Base-by-base conservation (phyloP, 37 sponge, comb jelly and placozoan genomes). In the Amphimedon queenslandica region DNA sequence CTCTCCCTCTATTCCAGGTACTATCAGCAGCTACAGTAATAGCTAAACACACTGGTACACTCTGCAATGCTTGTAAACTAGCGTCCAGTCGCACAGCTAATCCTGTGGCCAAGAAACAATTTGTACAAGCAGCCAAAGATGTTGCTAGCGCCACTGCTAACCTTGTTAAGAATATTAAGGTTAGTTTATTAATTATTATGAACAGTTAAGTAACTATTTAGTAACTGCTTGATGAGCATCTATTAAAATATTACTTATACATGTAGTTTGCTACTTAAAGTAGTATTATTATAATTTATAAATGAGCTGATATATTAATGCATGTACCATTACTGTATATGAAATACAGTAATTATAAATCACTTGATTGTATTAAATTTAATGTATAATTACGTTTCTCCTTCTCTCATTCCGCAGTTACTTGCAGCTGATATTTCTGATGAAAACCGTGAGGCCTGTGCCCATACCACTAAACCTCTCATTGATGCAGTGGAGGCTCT, bases 51-150 rank as follows among this genome's bases (percentile, higher is more conserved):
- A 94, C 99, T 42, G 85, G 96, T 69, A 82, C 86, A 30, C 80
- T 98, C 66, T 98, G 99, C 77, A 92, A 88, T 82, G 95, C 93
- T 11, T 94, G 95, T 81, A 98, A 98, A 79, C 43, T 70, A 18
- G 99, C 95, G 25, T 94, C 93, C 6, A 79, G 82, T 66, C 88
- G 88, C 63, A 94, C 95, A 28, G 80, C 38, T 76, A 98, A 94
- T 69, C 95, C 95, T 39, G 99, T 97, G n/a, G 99, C 99, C 28
- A 94, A 94, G 76, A 91, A 79, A 58, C 92, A 97, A 72, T 97
- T 97, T 82, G 90, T 98, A n/a, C 93, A 92, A 41, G 87, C 87
- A 21, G 99, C 99, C 37, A 98, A 98, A 67, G 93, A 98, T 43
- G 95, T 97, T 1, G 99, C 99, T 70, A 89, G 88, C 72, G 77